Conservation (phyloP, 37 sponge, comb jelly and placozoan genomes). For the Chondrosia reniformis region DNA sequence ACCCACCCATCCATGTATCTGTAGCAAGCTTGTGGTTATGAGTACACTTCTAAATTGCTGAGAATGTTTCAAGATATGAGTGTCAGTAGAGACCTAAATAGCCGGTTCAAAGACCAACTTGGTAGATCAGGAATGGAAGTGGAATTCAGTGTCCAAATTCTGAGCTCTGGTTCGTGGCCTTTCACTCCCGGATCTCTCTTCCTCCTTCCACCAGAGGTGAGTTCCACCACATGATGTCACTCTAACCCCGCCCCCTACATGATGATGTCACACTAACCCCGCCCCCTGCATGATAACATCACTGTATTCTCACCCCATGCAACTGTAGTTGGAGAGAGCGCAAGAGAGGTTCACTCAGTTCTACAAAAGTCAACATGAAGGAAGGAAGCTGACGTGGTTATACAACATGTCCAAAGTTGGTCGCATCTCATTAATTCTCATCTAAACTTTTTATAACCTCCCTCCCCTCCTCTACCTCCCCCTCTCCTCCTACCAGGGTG, state of each 20-base stretch:
- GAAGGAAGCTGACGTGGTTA: conserved; percentile 94
- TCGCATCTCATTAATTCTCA: not conserved
- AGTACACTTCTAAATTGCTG: conserved; percentile 98
- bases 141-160: conserved; percentile 92
- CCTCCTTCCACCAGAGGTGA: conserved; percentile 73
- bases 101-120: conserved; percentile 66
- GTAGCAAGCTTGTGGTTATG: conserved; percentile 91
- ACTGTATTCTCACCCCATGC: not conserved
- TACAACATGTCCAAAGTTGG: conserved; percentile 82
- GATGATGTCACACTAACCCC: too few species aligned
- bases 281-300: too few species aligned
- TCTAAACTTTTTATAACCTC: not conserved
- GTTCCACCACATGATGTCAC: too few species aligned
- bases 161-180: conserved; percentile 97
- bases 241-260: too few species aligned
- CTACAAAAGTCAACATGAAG: conserved; percentile 92
- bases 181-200: conserved; percentile 78
- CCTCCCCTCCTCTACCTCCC: not conserved
- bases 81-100: conserved; percentile 91
- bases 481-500: conserved; percentile 60
- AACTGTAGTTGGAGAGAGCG: conserved; percentile 65
- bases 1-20: not conserved
- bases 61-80: conserved; percentile 98
- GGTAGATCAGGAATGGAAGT: conserved; percentile 33
- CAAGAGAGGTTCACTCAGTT: conserved; percentile 75